Conservation (phyloP, 2,113 vertebrate species). For the Danio rerio region DNA sequence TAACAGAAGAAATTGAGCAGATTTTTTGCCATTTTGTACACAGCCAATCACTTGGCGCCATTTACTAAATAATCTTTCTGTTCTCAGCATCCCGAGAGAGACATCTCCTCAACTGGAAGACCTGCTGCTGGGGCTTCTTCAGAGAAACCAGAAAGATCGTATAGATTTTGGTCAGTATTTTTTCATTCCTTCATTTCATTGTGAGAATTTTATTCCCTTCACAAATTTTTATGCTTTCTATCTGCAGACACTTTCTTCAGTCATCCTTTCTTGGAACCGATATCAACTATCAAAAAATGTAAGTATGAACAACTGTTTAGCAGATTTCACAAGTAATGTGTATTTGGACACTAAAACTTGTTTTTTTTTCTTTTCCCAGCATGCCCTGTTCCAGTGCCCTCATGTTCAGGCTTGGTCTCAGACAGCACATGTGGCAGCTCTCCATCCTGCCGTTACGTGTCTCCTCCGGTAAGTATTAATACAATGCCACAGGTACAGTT, state of each 20-base stretch:
- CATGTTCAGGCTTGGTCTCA: conserved; percentile 78
- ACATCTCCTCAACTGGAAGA: conserved; percentile 87
- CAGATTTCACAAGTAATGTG: background rate
- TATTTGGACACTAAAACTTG: background rate
- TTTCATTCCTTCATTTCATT: background rate
- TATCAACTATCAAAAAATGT: conserved; percentile 92
- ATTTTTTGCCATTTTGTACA: no score
- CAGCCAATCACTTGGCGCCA: background rate
- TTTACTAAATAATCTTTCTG: conserved; percentile 15
- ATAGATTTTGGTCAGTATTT: conserved; percentile 91
- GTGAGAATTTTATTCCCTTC: background rate
- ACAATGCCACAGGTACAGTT: no score
- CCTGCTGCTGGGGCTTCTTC: conserved; percentile 89
- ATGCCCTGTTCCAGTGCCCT: conserved; percentile 92
- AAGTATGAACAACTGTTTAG: conserved; percentile 63
- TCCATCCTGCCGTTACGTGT: conserved; percentile 89
- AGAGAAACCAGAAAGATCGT: conserved; percentile 96
- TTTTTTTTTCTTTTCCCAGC: conserved; percentile 71
- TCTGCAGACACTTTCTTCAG: conserved; percentile 89
- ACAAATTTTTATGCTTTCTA: conserved; percentile 47
- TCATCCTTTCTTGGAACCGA: conserved; percentile 93
- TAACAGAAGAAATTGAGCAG: no score
- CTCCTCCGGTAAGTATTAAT: conserved; percentile 86
- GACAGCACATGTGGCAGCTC: conserved; percentile 90
- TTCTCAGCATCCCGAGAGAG: conserved; percentile 89